Evolutionary conservation across 1,140 invertebrate genomes (phyloP).

Genomic region (Propsilocerus akamusi): DNA sequence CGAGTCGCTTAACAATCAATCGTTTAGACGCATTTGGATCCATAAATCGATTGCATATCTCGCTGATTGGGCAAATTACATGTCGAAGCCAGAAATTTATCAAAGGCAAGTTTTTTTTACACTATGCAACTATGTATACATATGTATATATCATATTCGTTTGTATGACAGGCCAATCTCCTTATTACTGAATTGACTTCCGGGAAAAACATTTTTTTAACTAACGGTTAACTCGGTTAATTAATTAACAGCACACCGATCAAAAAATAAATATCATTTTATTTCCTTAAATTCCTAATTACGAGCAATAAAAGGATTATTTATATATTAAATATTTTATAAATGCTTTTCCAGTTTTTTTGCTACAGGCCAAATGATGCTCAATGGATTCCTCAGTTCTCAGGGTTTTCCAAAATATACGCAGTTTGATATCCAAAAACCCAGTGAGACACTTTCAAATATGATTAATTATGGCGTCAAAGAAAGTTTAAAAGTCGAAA

Average conservation of each 20-base stretch:
- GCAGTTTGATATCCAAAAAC: conserved; percentile 44
- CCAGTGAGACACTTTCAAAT: conserved; percentile 42
- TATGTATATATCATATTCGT: too few relatives aligned
- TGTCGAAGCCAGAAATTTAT: conserved; percentile 55
- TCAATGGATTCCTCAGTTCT: conserved; percentile 53
- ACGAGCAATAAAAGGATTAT: too few relatives aligned
- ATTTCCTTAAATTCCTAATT: too few relatives aligned
- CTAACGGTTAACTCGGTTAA: too few relatives aligned
- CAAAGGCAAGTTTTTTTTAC: conserved; percentile 32
- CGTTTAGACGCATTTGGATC: conserved; percentile 57
- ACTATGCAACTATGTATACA: too few relatives aligned
- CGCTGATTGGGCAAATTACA: conserved; percentile 48
- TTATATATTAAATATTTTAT: conserved; percentile 6
- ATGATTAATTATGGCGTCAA: conserved; percentile 46
- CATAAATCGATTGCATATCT: conserved; percentile 49
- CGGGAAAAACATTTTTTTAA: too few relatives aligned
- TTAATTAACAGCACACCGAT: not conserved
- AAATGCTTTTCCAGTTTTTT: conserved; percentile 36
- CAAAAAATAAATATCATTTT: not conserved
- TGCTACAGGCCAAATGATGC: conserved; percentile 42
- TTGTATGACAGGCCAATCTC: too few relatives aligned
- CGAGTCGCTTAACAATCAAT: conserved; percentile 56
- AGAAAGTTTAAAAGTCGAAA: conserved; percentile 46
- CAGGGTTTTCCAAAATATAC: conserved; percentile 52
- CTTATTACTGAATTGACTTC: too few relatives aligned